Conservation (phyloP, 2,113 vertebrate genomes). For the Synodontis membranacea region DNA sequence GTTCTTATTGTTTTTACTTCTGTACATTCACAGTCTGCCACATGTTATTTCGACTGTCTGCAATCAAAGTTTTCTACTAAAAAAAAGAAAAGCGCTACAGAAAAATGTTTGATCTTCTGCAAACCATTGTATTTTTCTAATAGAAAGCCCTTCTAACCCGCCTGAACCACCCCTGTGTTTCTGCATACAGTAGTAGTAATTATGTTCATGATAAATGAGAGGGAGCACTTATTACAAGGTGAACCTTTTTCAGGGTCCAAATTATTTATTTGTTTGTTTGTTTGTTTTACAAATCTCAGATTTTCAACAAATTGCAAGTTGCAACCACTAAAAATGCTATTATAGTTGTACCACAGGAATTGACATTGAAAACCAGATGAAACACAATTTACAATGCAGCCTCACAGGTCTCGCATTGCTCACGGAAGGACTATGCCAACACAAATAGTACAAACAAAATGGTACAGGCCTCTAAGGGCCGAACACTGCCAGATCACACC, state of each 20-base stretch:
- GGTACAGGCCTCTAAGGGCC: background rate
- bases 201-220: conserved; percentile 25
- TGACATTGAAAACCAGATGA: background rate
- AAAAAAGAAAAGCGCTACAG: background rate
- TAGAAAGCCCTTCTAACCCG: background rate
- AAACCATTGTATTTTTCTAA: background rate
- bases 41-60: conserved; percentile 14
- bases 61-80: background rate
- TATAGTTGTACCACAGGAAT: background rate
- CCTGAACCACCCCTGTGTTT: background rate
- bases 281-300: background rate
- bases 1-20: background rate
- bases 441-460: background rate
- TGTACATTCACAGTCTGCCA: background rate
- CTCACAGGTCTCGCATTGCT: background rate
- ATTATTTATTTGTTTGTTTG: conserved; percentile 40
- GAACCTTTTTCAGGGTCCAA: conserved; percentile 18
- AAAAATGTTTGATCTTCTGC: conserved; percentile 8
- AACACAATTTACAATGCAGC: background rate
- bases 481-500: background rate
- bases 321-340: background rate
- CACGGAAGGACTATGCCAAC: background rate
- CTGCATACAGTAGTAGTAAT: conserved; percentile 23
- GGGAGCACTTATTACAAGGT: conserved; percentile 33
- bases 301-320: background rate